Conservation (phyloP, 2,797 vertebrate genomes). For the Galagoides demidoff region DNA sequence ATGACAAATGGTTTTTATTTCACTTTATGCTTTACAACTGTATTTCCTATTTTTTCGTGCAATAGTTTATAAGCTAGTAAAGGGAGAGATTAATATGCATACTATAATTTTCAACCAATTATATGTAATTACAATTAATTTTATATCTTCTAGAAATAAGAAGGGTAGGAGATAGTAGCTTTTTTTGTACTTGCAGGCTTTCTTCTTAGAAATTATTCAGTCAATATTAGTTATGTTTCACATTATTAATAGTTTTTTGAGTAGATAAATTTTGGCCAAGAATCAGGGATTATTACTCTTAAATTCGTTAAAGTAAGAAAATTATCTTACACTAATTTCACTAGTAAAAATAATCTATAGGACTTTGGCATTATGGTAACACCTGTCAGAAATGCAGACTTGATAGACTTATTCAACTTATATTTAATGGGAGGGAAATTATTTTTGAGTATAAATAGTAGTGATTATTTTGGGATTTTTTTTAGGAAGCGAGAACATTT, state of each 20-base stretch:
- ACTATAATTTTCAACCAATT: constrained; percentile 50
- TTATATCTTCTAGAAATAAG: constrained; percentile 35
- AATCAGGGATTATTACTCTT: constrained; percentile 6
- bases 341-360: not conserved
- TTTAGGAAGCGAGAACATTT: not conserved
- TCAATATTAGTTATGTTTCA: constrained; percentile 5
- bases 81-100: constrained; percentile 12
- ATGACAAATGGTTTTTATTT: constrained; percentile 51
- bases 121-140: constrained; percentile 61
- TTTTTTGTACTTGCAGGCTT: constrained; percentile 32
- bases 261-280: constrained; percentile 27
- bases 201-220: constrained; percentile 47
- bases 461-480: constrained; percentile 30
- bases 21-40: not conserved
- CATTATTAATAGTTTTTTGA: constrained; percentile 41
- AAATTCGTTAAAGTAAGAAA: constrained; percentile 37
- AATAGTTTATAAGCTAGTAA: constrained; percentile 51
- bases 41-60: constrained; percentile 24
- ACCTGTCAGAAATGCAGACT: not conserved
- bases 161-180: not conserved
- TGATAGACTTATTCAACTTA: constrained; percentile 21
- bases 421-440: not conserved
- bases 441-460: constrained; percentile 43
- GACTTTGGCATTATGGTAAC: constrained; percentile 27
- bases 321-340: constrained; percentile 32